Conservation (phyloP, 2,797 vertebrate species). For the Coilia nasus region DNA sequence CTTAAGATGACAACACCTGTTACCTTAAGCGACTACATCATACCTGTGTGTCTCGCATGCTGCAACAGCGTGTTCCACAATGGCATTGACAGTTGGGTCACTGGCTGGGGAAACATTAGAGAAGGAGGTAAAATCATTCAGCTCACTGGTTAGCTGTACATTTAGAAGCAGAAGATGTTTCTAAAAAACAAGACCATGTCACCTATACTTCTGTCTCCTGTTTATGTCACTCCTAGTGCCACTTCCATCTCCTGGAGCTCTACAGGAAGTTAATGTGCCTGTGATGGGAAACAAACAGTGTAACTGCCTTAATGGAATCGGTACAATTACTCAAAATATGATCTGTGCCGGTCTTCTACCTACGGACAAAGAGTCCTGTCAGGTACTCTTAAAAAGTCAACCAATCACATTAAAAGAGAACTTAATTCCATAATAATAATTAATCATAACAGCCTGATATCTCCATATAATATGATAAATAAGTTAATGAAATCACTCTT, state of each 20-base stretch:
- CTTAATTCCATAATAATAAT: not conserved
- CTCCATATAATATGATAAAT: too few species aligned
- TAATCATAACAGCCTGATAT: too few species aligned
- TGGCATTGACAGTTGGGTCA: not conserved
- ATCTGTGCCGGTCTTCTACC: constrained; percentile 52
- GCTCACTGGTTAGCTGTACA: too few species aligned
- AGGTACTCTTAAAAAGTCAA: constrained; percentile 38
- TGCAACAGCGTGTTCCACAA: not conserved
- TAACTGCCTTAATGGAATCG: not conserved
- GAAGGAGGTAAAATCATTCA: not conserved
- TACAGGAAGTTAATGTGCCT: constrained; percentile 56
- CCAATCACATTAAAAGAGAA: not conserved
- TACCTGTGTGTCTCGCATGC: not conserved
- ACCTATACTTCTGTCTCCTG: not conserved
- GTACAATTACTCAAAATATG: constrained; percentile 44
- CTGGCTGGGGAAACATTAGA: not conserved
- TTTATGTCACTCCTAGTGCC: constrained; percentile 20
- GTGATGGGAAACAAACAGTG: constrained; percentile 45
- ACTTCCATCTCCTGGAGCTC: constrained; percentile 35
- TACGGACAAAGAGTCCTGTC: constrained; percentile 57
- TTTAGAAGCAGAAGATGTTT: too few species aligned
- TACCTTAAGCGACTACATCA: not conserved
- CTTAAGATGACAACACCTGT: not conserved
- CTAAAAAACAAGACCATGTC: too few species aligned
- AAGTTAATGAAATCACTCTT: not conserved